phyloP scores from a whole-genome alignment of 2,888 invertebrate species.

The Tipula helvola region DNA sequence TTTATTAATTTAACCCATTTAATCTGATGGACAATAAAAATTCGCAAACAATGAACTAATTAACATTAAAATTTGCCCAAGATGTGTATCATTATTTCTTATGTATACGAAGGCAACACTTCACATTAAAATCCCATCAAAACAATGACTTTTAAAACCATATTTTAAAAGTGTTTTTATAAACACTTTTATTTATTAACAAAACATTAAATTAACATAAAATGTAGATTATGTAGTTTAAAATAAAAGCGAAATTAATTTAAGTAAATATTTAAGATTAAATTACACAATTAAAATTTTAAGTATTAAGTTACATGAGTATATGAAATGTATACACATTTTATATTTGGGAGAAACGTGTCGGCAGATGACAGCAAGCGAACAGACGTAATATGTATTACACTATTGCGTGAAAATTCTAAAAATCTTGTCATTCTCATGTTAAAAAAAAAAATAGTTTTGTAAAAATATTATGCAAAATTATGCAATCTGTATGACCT shows the following conservation, averaged over 20 bases:
- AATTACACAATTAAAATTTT: neutral
- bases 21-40: neutral
- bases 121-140: neutral
- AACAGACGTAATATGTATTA: neutral
- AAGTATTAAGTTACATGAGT: neutral
- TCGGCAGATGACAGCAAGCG: neutral
- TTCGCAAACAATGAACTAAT: neutral
- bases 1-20: neutral
- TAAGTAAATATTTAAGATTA: neutral
- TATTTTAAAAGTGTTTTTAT: neutral
- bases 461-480: no score
- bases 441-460: neutral
- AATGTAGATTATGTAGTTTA: neutral
- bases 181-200: neutral
- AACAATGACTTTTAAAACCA: neutral
- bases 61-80: neutral
- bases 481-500: neutral
- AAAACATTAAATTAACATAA: neutral
- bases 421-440: neutral
- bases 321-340: neutral
- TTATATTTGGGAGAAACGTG: neutral
- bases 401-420: neutral
- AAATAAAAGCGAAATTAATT: neutral
- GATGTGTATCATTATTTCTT: neutral
- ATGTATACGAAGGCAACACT: neutral